Evolutionary conservation across 2,888 invertebrate genomes (phyloP).

Genomic region (Ditula angustiorana): DNA sequence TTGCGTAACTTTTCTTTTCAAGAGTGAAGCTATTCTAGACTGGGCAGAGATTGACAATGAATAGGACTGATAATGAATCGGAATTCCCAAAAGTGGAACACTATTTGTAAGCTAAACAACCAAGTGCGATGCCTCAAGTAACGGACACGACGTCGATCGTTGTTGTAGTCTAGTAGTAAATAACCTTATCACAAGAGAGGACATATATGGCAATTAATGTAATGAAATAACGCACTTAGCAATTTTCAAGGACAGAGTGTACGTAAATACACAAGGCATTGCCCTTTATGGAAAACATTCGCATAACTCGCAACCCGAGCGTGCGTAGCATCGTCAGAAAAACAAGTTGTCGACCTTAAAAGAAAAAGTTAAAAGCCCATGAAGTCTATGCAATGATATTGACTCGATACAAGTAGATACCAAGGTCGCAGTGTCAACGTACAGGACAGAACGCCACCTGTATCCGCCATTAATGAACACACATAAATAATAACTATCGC

Average conservation of each 20-base stretch:
- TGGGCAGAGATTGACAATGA: no score
- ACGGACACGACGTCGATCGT: no score
- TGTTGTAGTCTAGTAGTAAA: no score
- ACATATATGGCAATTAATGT: background rate
- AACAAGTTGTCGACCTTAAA: constrained; percentile 68
- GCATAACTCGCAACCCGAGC: constrained; percentile 28
- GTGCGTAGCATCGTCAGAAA: constrained; percentile 41
- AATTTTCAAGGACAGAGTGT: constrained; percentile 27
- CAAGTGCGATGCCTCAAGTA: no score
- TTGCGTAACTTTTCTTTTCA: no score
- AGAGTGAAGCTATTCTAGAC: no score
- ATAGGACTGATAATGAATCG: no score
- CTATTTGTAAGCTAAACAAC: no score
- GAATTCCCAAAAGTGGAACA: no score
- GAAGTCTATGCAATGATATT: background rate
- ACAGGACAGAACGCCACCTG: constrained; percentile 79
- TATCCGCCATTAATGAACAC: constrained; percentile 64
- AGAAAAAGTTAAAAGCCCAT: constrained; percentile 63
- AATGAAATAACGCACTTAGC: constrained; percentile 14
- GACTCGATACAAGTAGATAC: constrained; percentile 65
- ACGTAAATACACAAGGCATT: constrained; percentile 31
- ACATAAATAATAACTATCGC: constrained; percentile 62
- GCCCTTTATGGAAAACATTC: constrained; percentile 36
- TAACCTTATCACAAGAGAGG: background rate
- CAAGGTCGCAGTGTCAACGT: constrained; percentile 80